phyloP scores from a whole-genome alignment of 2,797 vertebrate genomes.

The Clangula hyemalis region DNA sequence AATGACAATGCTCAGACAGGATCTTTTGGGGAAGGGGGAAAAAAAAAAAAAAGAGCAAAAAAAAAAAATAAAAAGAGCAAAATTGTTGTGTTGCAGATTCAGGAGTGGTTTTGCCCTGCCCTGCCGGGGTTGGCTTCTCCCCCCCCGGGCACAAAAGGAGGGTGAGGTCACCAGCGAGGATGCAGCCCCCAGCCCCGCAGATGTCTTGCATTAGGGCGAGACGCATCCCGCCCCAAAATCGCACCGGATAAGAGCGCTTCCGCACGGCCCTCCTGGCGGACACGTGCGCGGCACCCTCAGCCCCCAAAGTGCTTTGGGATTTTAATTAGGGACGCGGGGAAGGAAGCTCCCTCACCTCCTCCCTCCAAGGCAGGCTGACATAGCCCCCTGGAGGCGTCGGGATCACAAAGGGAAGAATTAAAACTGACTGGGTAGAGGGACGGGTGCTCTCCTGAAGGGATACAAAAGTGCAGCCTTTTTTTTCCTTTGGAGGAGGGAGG shows the following conservation, averaged over 20 bases:
- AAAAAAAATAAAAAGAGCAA: background rate
- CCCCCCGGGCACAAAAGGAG: background rate
- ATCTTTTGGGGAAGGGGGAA: constrained; percentile 2
- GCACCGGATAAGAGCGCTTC: background rate
- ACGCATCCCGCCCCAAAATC: constrained; percentile 14
- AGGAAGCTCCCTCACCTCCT: background rate
- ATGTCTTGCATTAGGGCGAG: background rate
- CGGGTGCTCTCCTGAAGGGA: constrained; percentile 13
- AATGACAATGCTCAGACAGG: background rate
- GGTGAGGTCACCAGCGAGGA: constrained; percentile 32
- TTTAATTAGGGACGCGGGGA: background rate
- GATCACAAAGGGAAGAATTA: constrained; percentile 30
- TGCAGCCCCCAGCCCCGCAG: constrained; percentile 10
- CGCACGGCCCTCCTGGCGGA: background rate
- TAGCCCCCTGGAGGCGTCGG: background rate
- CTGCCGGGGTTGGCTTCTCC: background rate
- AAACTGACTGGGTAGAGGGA: background rate
- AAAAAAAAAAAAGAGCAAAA: background rate
- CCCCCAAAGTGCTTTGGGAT: too few relatives aligned
- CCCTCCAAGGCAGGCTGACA: background rate
- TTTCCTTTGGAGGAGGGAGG: constrained; percentile 36
- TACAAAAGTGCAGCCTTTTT: constrained; percentile 7
- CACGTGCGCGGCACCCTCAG: background rate
- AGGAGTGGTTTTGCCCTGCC: background rate
- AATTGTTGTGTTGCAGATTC: background rate